Conservation (phyloP, 2,888 invertebrate species). For the Phoronis australis region DNA sequence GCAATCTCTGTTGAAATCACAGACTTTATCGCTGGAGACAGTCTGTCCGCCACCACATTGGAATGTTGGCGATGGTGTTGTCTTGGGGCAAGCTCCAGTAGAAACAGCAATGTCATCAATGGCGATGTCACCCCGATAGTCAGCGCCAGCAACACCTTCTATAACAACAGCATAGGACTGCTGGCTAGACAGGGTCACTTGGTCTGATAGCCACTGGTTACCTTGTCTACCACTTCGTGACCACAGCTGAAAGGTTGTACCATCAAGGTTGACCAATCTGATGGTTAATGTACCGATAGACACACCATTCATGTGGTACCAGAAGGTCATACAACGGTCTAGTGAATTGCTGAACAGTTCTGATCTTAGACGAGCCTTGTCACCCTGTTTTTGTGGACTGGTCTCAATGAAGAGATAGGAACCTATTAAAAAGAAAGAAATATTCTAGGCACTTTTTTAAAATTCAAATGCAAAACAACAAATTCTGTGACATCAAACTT, state of each 20-base stretch:
- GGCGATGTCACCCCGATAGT: slow-evolving; percentile 11
- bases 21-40: slow-evolving; percentile 17
- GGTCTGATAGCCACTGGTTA: background rate
- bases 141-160: slow-evolving; percentile 9
- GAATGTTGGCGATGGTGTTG: background rate
- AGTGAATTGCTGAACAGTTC: background rate
- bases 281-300: slow-evolving; percentile 31
- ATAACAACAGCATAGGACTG: slow-evolving; percentile 8
- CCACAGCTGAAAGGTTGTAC: slow-evolving; percentile 5
- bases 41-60: slow-evolving; percentile 7
- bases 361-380: slow-evolving; percentile 5
- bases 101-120: slow-evolving; percentile 34
- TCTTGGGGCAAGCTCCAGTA: slow-evolving; percentile 17
- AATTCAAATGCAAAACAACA: too few species aligned
- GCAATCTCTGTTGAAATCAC: slow-evolving; percentile 35
- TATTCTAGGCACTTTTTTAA: too few species aligned
- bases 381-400: slow-evolving; percentile 25
- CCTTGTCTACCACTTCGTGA: background rate
- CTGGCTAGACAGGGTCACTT: background rate
- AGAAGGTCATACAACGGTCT: slow-evolving; percentile 34
- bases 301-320: slow-evolving; percentile 41
- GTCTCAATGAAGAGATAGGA: slow-evolving; percentile 35
- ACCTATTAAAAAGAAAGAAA: too few species aligned
- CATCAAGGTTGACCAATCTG: slow-evolving; percentile 15
- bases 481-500: too few species aligned